phyloP scores from a whole-genome alignment of 2,113 vertebrate genomes.

The Rattus rattus region DNA sequence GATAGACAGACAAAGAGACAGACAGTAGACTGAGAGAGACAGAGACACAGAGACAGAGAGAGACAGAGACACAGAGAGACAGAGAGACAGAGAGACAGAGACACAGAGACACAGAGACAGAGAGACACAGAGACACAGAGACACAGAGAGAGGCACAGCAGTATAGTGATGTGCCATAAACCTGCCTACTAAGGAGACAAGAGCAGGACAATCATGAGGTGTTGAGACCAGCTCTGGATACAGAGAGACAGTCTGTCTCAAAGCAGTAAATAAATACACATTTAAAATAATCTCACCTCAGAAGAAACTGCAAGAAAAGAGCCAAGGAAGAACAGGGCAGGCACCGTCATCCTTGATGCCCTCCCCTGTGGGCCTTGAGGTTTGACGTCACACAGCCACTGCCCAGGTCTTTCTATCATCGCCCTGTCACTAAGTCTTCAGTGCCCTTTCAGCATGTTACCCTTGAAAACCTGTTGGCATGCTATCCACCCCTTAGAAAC shows the following conservation, averaged over 20 bases:
- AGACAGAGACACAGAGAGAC: neutral
- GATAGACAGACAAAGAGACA: too few relatives aligned
- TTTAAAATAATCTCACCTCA: neutral
- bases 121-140: too few relatives aligned
- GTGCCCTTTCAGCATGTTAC: neutral
- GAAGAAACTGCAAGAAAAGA: neutral
- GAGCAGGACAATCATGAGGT: neutral
- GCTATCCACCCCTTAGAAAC: neutral
- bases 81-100: neutral
- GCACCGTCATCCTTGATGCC: neutral
- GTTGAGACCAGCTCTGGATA: neutral
- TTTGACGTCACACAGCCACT: neutral
- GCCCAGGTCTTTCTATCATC: neutral
- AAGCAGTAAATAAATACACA: neutral
- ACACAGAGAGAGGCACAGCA: neutral
- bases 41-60: neutral
- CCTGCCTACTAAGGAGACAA: neutral
- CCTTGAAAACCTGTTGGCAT: neutral
- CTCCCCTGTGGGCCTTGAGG: neutral
- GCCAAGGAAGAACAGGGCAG: neutral
- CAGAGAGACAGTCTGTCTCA: neutral
- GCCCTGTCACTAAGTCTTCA: neutral
- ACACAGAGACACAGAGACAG: too few relatives aligned
- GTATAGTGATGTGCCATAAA: neutral
- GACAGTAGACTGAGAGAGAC: too few relatives aligned